A percentile compares a stretch with the other conserved stretches of the same genome.
phyloP scores from a whole-genome alignment of 2,888 invertebrate genomes.

The Drosophila hamatofila region DNA sequence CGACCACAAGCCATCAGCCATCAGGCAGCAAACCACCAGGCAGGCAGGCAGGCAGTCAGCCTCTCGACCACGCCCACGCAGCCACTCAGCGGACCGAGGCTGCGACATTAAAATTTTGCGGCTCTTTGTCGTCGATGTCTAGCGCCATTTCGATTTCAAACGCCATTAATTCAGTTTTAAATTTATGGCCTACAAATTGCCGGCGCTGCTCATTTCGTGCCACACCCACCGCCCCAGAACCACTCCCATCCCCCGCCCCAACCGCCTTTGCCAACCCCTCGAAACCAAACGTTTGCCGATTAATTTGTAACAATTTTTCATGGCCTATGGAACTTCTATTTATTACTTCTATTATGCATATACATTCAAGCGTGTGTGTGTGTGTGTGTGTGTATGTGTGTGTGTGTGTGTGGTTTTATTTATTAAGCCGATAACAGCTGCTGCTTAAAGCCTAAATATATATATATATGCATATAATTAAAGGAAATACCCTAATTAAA shows the following conservation, averaged over 20 bases:
- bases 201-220: slow-evolving; percentile 48
- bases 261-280: too few species aligned
- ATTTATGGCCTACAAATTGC: slow-evolving; percentile 79
- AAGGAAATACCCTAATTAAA: slow-evolving; percentile 3
- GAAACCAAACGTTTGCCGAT: slow-evolving; percentile 43
- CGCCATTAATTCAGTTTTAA: slow-evolving; percentile 79
- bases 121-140: slow-evolving; percentile 43
- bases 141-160: slow-evolving; percentile 75
- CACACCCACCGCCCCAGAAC: neutral
- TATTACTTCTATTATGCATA: slow-evolving; percentile 42
- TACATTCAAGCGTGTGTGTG: slow-evolving; percentile 8
- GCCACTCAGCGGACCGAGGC: neutral
- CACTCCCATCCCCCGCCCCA: neutral
- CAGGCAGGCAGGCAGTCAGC: neutral
- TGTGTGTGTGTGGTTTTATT: slow-evolving; percentile 32
- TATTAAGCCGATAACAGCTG: slow-evolving; percentile 44
- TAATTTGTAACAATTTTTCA: slow-evolving; percentile 68
- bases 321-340: slow-evolving; percentile 55
- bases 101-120: slow-evolving; percentile 56
- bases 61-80: neutral
- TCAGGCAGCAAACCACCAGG: slow-evolving; percentile 3
- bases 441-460: slow-evolving; percentile 1
- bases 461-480: neutral
- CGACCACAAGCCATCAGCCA: slow-evolving; percentile 40
- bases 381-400: slow-evolving; percentile 3